Evolutionary conservation across 2,888 invertebrate species (phyloP), one percentile per base, ranked within the genome.

Genomic region (Tetrapedia diversipes): DNA sequence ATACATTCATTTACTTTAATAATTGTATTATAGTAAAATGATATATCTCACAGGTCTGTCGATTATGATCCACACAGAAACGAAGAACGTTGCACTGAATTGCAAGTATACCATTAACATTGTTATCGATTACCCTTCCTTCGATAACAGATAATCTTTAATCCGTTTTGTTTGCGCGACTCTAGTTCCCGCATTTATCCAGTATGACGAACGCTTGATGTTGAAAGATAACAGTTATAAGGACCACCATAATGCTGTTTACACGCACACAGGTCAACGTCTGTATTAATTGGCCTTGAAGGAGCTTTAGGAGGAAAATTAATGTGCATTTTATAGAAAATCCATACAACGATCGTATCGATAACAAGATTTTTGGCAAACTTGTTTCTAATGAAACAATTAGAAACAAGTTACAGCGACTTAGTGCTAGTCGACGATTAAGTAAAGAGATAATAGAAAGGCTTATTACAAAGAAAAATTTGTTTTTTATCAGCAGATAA

Each of bases 401-500:
- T n/a, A n/a, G n/a, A n/a, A n/a, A n/a, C 8, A 8, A 37, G 29
- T 11, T 7, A 39, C 16, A 4, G 3, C 27, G 16, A 27, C 4
- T 22, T 49, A 60, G 24, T 27, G n/a, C 37, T 22, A n/a, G 4
- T 45, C 19, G 39, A 34, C 22, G 24, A 41, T 60, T 16, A 1
- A 27, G 6, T 10, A 1, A 8, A 19, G 4, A 53, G 61, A 63
- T 49, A 56, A 45, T 8, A 22, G 8, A 10, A 27, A 37, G 10
- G 39, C 14, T 32, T 29, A 24, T 53, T 39, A 66, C 49, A 32
- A 43, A 43, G 22, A 37, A 47, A 41, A n/a, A 29, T 4, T 34
- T n/a, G n/a, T n/a, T 43, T 27, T 37, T 70, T 27, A 49, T 43
- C 37, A 2, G 1, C 4, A 37, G 61, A 74, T 74, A 74, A 74